Base-by-base conservation (phyloP, 23 tunicate genomes). In the Pegea sp. region DNA sequence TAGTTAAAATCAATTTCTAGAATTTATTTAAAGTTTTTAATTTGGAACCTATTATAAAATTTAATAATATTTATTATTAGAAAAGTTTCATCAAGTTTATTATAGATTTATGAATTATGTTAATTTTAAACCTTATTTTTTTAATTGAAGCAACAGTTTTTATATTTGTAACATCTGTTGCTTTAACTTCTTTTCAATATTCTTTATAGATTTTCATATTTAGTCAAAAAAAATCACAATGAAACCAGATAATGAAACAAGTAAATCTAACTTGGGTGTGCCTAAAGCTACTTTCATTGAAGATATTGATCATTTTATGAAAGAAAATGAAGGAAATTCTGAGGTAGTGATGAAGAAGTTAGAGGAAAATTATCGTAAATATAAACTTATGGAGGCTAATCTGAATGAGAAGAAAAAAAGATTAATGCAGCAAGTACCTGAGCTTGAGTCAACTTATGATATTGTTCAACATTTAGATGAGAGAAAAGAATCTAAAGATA, bases 281-380 rank as follows among this genome's bases (percentile, higher is more conserved):
- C 95, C 95, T 5, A 77, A 84, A 52, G 95, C 95, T 2, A 31
- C 60, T 5, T 84, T 84, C 58, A 69, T 84, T 13, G 81, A 75
- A 54, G 95, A 84, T 54, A 77, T 84, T 18, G 95, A 73, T 25
- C 49, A 57, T 29, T 84, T 25, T 52, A 68, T 84, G 76, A 68
- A 70, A 64, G 69, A 68, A 31, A 8, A 38, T 38, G 42, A 65
- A 25, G 60, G 66, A 3, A 29, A 62, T 25, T 33, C 71, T 0
- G 74, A 84, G 66, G 68, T 44, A 13, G 63, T 56, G 0, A 43
- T 89, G 31, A 61, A 57, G 34, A 69, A 71, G 31, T 58, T 89
- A 26, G 98, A 89, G 24, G 90, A 77, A 61, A 56, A 54, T 49
- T 77, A 76, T 57, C 98, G 77, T 29, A 89, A 89, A 30, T 89